Percentiles rank a stretch among this genome's conserved stretches.
Evolutionary conservation across 2,888 invertebrate genomes (phyloP).

Genomic region (Lasioglossum calceatum): DNA sequence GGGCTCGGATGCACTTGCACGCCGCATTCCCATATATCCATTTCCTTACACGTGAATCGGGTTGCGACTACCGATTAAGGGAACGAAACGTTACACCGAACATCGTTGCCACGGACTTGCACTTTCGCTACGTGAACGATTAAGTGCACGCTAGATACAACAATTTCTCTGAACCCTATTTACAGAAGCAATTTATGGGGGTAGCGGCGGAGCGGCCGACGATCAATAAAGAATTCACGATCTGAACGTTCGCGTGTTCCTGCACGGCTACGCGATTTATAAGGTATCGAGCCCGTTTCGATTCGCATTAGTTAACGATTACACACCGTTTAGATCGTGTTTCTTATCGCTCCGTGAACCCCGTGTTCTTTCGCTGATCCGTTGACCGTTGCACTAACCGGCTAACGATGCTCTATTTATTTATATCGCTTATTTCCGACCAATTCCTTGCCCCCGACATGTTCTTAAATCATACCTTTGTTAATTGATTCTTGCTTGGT

Average conservation of each 20-base stretch:
- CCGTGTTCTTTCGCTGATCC: slow-evolving; percentile 12
- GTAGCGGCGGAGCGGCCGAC: slow-evolving; percentile 5
- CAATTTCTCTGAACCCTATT: slow-evolving; percentile 56
- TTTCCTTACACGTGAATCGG: slow-evolving; percentile 37
- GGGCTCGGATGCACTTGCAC: slow-evolving; percentile 6
- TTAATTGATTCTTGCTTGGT: background rate
- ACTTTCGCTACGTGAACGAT: slow-evolving; percentile 55
- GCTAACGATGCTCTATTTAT: slow-evolving; percentile 11
- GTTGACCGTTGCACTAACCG: background rate
- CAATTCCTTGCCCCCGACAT: background rate
- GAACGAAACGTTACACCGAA: slow-evolving; percentile 38
- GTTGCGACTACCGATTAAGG: slow-evolving; percentile 49
- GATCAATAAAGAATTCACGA: slow-evolving; percentile 60
- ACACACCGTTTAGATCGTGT: slow-evolving; percentile 60
- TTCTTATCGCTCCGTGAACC: slow-evolving; percentile 49
- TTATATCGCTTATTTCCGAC: background rate
- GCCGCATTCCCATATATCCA: slow-evolving; percentile 26
- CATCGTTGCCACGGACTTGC: slow-evolving; percentile 41
- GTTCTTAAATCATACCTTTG: background rate
- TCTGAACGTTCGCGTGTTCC: slow-evolving; percentile 49
- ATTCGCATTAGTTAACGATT: slow-evolving; percentile 59
- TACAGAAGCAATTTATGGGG: slow-evolving; percentile 44
- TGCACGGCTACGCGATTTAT: slow-evolving; percentile 45
- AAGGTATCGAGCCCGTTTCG: slow-evolving; percentile 55
- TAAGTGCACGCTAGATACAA: slow-evolving; percentile 47